phyloP scores from a whole-genome alignment of 2,888 invertebrate species.

The Globia sparganii region DNA sequence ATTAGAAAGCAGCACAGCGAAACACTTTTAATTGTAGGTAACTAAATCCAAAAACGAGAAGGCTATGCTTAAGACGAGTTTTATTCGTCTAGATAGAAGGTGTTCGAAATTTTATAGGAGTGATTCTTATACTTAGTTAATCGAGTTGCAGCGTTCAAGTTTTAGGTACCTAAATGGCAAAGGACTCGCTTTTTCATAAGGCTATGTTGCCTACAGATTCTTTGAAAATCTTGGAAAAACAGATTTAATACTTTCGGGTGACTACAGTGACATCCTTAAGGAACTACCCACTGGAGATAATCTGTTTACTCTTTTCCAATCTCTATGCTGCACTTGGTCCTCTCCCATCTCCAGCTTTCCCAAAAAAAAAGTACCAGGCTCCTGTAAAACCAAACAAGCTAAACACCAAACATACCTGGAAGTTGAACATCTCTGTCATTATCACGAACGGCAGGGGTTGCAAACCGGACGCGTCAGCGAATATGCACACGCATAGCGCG shows the following conservation, averaged over 20 bases:
- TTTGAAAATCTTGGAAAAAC: no score
- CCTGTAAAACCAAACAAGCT: neutral
- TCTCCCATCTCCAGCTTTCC: no score
- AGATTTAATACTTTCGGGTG: no score
- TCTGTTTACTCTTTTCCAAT: neutral
- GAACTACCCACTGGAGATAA: neutral
- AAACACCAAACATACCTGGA: conserved; percentile 77
- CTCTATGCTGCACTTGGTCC: neutral
- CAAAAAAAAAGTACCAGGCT: conserved; percentile 6
- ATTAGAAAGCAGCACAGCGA: neutral
- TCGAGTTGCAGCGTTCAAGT: neutral
- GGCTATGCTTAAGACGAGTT: no score
- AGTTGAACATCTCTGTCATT: conserved; percentile 88
- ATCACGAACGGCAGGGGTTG: conserved; percentile 87
- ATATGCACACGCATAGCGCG: conserved; percentile 82
- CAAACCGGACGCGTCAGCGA: conserved; percentile 85
- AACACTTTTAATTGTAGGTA: neutral
- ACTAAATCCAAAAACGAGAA: neutral
- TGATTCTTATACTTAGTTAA: neutral
- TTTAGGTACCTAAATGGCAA: neutral
- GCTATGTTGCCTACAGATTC: no score
- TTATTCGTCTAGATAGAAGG: no score
- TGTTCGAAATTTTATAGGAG: neutral
- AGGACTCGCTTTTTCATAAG: no score
- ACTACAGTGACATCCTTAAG: no score